phyloP scores from a whole-genome alignment of 2,888 invertebrate genomes.

The Nudaria mundana region DNA sequence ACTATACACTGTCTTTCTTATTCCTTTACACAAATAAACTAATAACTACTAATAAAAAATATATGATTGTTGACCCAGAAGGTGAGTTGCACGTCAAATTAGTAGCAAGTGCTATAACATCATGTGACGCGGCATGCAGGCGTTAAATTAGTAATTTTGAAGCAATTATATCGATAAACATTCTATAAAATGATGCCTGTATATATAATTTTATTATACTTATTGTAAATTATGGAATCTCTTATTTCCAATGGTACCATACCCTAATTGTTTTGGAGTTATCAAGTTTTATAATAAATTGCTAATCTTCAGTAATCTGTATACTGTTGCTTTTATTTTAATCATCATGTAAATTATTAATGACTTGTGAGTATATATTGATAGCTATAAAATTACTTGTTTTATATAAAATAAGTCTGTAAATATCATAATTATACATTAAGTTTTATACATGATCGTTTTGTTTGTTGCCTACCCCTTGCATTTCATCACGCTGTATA shows the following conservation, averaged over 20 bases:
- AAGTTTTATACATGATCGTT: conserved; percentile 79
- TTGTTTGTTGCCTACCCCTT: conserved; percentile 55
- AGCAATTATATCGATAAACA: conserved; percentile 64
- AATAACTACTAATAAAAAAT: no score
- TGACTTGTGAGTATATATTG: conserved; percentile 78
- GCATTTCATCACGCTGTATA: neutral
- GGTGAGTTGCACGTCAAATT: neutral
- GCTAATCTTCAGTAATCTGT: conserved; percentile 68
- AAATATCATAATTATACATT: conserved; percentile 81
- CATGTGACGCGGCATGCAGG: conserved; percentile 7
- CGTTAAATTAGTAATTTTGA: conserved; percentile 21
- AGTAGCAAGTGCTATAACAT: neutral
- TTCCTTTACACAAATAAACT: no score
- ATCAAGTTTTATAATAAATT: conserved; percentile 62
- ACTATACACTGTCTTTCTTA: no score
- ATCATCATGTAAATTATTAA: conserved; percentile 77
- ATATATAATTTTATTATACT: conserved; percentile 72
- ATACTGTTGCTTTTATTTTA: conserved; percentile 77
- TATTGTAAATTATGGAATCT: conserved; percentile 77
- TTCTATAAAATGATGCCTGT: conserved; percentile 54
- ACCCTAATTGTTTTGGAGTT: conserved; percentile 62
- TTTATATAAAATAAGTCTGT: conserved; percentile 79
- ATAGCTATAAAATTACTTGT: conserved; percentile 80
- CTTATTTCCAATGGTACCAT: conserved; percentile 71
- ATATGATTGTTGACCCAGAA: no score